phyloP scores from a whole-genome alignment of 2,797 vertebrate genomes.

The Spheniscus humboldti region DNA sequence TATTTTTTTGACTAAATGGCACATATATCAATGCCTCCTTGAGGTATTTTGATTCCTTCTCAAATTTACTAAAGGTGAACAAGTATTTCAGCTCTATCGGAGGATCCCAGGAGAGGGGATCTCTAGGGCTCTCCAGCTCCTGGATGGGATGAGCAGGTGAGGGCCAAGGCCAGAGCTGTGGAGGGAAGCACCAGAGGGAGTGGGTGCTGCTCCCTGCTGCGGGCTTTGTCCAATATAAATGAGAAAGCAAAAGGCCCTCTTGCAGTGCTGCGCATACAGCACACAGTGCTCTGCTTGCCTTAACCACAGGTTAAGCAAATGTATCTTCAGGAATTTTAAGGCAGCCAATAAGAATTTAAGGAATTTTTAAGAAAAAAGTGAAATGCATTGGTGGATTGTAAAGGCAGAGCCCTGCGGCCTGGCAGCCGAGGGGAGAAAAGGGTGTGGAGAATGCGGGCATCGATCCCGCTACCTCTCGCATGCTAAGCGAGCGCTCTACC shows the following conservation, averaged over 20 bases:
- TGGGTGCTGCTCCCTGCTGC: background rate
- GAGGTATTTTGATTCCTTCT: background rate
- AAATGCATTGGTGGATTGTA: rapidly evolving
- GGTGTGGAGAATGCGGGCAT: conserved; percentile 41
- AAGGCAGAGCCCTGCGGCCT: rapidly evolving
- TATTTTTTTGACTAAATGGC: background rate
- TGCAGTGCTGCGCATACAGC: rapidly evolving
- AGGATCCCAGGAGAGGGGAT: background rate
- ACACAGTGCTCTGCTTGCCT: background rate
- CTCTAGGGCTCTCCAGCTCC: background rate
- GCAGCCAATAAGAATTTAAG: background rate
- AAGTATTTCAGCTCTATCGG: rapidly evolving
- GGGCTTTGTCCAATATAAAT: rapidly evolving
- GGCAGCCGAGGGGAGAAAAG: too few relatives aligned
- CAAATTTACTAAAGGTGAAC: background rate
- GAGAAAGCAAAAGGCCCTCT: background rate
- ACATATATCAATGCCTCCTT: background rate
- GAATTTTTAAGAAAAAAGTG: background rate
- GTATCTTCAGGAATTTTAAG: background rate
- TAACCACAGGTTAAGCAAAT: rapidly evolving
- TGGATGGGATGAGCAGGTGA: background rate
- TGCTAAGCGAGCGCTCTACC: conserved; percentile 69
- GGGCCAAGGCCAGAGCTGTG: background rate
- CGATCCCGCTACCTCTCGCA: conserved; percentile 63
- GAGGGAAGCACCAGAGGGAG: background rate